Conservation (phyloP, 1,140 invertebrate species). For the Lepidurus couesii region DNA sequence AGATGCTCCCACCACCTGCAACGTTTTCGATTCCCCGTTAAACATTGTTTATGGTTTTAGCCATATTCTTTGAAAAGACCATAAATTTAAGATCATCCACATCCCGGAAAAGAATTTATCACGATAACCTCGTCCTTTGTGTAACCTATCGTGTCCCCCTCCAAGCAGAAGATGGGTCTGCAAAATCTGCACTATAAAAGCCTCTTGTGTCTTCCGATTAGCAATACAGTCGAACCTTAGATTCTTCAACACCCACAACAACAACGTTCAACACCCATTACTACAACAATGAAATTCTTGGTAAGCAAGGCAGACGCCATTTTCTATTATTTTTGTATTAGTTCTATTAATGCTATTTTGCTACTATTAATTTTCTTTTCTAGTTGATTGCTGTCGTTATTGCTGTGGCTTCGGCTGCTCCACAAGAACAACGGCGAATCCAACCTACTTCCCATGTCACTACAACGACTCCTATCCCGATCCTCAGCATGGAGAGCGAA, state of each 20-base stretch:
- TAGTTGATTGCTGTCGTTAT: conserved; percentile 25
- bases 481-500: conserved; percentile 33
- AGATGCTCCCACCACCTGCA: neutral
- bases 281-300: neutral
- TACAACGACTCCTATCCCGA: conserved; percentile 25
- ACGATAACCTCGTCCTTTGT: conserved; percentile 11
- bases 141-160: neutral
- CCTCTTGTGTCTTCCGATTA: neutral
- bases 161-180: neutral
- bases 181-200: neutral
- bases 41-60: neutral
- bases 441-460: neutral
- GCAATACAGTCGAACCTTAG: conserved; percentile 1
- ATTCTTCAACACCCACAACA: neutral
- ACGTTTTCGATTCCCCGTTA: neutral
- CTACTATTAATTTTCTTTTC: neutral
- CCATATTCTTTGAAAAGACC: neutral
- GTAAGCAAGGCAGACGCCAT: neutral
- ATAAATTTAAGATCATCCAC: neutral
- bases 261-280: neutral
- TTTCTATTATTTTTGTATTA: neutral
- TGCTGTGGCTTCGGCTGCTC: conserved; percentile 32
- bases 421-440: neutral
- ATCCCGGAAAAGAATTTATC: neutral
- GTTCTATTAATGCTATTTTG: neutral